A percentile compares a stretch with the other conserved stretches of the same genome.
These are phyloP conservation scores for Goniozus legneri DNA, from an alignment of 1,140 invertebrate species.

Conservation along the genomic window DNA sequence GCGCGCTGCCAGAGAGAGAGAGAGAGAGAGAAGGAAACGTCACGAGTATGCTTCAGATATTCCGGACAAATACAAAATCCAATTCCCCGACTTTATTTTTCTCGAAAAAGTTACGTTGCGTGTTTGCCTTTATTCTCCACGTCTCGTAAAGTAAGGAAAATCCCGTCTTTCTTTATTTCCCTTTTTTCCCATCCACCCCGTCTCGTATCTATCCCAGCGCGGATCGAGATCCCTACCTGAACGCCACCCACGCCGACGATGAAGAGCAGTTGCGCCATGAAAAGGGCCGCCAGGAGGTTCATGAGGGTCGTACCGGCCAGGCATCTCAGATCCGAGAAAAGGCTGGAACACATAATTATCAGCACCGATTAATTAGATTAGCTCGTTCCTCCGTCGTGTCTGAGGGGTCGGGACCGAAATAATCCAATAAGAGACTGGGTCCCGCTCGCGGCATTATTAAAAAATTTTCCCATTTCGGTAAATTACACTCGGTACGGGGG, in stretches of 20 bases:
- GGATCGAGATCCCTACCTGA: slow-evolving; percentile 50
- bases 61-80: no score
- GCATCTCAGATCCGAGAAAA: slow-evolving; percentile 66
- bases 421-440: neutral
- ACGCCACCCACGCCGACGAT: slow-evolving; percentile 67
- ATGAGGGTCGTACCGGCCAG: slow-evolving; percentile 65
- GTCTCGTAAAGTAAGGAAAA: no score
- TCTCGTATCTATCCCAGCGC: neutral
- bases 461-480: neutral
- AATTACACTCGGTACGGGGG: no score
- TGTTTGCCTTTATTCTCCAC: no score
- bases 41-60: no score
- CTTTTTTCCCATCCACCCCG: neutral
- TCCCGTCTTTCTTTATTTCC: neutral
- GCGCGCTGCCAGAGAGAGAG: no score
- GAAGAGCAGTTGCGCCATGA: slow-evolving; percentile 68
- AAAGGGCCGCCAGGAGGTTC: slow-evolving; percentile 66
- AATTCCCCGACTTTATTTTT: no score
- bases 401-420: no score
- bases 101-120: no score
- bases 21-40: no score
- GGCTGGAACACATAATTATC: slow-evolving; percentile 61
- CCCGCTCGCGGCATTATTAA: neutral
- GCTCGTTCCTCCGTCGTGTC: no score
- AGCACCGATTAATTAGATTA: no score